Percentiles rank a stretch among this genome's conserved stretches.
phyloP scores from a whole-genome alignment of 2,888 invertebrate species.

The Tipula confusa region DNA sequence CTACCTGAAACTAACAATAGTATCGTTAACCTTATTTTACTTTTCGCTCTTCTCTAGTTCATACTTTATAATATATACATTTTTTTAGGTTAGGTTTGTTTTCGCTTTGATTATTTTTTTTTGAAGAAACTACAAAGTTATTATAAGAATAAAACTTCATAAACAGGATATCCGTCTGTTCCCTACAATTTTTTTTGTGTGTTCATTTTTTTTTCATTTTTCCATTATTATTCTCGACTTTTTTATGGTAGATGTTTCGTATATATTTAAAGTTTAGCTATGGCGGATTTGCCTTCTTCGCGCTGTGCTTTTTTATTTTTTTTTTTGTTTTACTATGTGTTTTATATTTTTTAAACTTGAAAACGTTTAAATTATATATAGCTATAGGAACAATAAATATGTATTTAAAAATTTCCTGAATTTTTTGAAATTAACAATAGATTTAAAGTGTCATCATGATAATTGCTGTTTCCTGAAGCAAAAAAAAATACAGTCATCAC shows the following conservation, averaged over 20 bases:
- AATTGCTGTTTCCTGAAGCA: background rate
- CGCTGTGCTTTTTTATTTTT: background rate
- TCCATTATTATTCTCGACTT: slow-evolving; percentile 17
- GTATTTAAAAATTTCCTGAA: background rate
- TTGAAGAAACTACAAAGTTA: slow-evolving; percentile 3
- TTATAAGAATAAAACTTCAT: background rate
- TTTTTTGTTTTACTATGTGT: background rate
- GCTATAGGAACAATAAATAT: background rate
- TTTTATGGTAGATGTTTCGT: background rate
- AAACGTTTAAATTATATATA: background rate
- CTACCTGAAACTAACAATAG: background rate
- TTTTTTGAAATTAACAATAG: background rate
- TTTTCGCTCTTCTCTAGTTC: background rate
- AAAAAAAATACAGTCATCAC: no score
- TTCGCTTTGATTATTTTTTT: background rate
- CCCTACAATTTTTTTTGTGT: slow-evolving; percentile 14
- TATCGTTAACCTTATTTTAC: background rate
- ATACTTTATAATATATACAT: slow-evolving; percentile 7
- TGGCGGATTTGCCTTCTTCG: background rate
- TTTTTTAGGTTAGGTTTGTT: slow-evolving; percentile 4
- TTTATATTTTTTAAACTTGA: background rate
- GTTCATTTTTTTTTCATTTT: background rate
- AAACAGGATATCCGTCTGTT: slow-evolving; percentile 20
- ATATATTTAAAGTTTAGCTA: background rate
- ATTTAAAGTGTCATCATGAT: background rate